phyloP scores from a whole-genome alignment of 1,140 invertebrate genomes.

The Zeugodacus cucurbitae region DNA sequence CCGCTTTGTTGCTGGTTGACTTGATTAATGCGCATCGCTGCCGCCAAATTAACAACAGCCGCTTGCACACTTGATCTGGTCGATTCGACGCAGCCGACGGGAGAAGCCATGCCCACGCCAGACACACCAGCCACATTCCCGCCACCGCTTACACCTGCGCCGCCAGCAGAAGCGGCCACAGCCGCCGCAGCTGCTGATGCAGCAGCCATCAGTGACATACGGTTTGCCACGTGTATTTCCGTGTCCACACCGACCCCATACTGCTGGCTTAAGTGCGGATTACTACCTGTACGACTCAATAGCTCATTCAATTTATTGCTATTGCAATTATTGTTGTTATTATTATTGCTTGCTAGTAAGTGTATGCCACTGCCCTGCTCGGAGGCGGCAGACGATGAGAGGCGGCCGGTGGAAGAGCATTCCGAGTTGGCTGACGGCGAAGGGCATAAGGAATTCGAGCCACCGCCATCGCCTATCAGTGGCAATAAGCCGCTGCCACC shows the following conservation, averaged over 20 bases:
- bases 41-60: conserved; percentile 81
- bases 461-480: conserved; percentile 45
- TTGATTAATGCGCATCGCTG: conserved; percentile 80
- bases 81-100: conserved; percentile 59
- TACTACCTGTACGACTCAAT: conserved; percentile 9
- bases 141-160: conserved; percentile 66
- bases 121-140: conserved; percentile 49
- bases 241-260: conserved; percentile 71
- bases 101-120: conserved; percentile 58
- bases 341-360: conserved; percentile 69
- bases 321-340: conserved; percentile 50
- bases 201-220: conserved; percentile 80
- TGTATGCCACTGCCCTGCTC: conserved; percentile 75
- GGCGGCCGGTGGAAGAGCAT: conserved; percentile 81
- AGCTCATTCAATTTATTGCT: conserved; percentile 51
- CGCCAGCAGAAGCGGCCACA: conserved; percentile 69
- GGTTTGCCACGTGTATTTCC: conserved; percentile 74
- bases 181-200: conserved; percentile 68
- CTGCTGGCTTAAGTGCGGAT: conserved; percentile 67
- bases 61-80: conserved; percentile 73
- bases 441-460: conserved; percentile 74
- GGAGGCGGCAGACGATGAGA: conserved; percentile 81
- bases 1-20: conserved; percentile 39
- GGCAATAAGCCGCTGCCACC: conserved; percentile 63
- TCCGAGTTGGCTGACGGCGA: conserved; percentile 86